Base-by-base conservation (phyloP, 2,888 invertebrate genomes). In the Ischnus inquisitorius region DNA sequence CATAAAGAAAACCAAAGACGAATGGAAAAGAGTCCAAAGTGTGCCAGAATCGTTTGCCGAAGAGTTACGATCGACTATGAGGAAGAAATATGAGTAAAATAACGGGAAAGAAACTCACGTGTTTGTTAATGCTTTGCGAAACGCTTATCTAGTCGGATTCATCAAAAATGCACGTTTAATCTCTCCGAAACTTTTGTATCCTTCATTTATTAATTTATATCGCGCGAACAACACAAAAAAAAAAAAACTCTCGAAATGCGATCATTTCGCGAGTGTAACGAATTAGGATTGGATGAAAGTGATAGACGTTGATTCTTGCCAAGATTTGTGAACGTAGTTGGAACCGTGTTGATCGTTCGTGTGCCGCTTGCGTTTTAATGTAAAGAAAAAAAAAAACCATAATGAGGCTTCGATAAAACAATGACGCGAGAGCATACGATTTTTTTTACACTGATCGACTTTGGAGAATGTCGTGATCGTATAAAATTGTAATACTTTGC, bases 141-240 rank as follows among this genome's bases (percentile, higher is more conserved):
- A 79, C 75, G 76, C 79, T 79, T 85, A 80, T 82, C 84, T 85
- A 76, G 85, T 85, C 83, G 83, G 82, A 85, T 76, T 69, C 60
- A 69, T 65, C 64, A 28, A n/a, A 64, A 51, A 64, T 41, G 39
- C 54, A n/a, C 54, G 76, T 54, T 76, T 12, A 41, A 76, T 48
- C 65, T 76, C n/a, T 12, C 65, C 34, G 65, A 12, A 22, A 68
- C 19, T 62, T 74, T 72, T 67, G 48, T 43, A 64, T 77, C 77
- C 62, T 78, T 57, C 67, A 77, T 41, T 34, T 25, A 34, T 60
- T 72, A 51, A 12, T 41, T 34, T 54, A 3, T n/a, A 54, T 39
- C 48, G 19, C 25, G 51, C 34, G 19, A 25, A 28, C 8, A 19
- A 14, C 57, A 43, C 16, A 22, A 54, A 54, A 22, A n/a, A 5